Base-by-base conservation (phyloP, 2,797 vertebrate genomes). In the Pangasius djambal region DNA sequence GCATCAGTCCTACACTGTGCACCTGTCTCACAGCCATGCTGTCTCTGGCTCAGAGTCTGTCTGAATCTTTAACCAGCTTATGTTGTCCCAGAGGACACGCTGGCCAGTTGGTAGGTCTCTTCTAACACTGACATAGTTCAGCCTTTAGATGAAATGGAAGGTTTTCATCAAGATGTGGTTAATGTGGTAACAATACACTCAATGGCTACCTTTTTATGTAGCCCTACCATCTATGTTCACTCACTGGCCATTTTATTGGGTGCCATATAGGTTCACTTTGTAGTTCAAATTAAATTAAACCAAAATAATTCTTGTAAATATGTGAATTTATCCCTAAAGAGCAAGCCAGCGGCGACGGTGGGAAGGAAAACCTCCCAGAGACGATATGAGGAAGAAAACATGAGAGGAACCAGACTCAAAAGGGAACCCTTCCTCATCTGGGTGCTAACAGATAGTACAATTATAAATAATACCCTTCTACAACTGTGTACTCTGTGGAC, bases 11-110 rank as follows among this genome's bases (percentile, higher is more conserved):
- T 90, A 48, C 72, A 50, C 57, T 77, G 44, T 37, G 72, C 82
- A 90, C 90, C 87, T 90, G 84, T 88, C 63, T 87, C 55, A 25
- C 9, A 55, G 44, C 16, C 44, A 59, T 81, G 86, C 75, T 70
- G 78, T 61, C 67, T 86, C 63, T 78, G 34, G 67, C 77, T 65
- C 52, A 89, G 15, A 78, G 44, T 37, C 37, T 67, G 81, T 70
- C 75, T 81, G 63, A 67, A 70, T 67, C 44, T 87, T 89, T 87
- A 55, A 88, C 89, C 92, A 92, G 87, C 89, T 91, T 67, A 82
- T 88, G 40, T 63, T 59, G 25, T 86, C 89, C 86, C 86, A 83
- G 85, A 90, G 86, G 90, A 87, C 78, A 69, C 7, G 50, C 69
- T 77, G 82, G 6, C 87, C 89, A 87, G 63, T 67, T 69, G 87